Conservation (phyloP, 2,888 invertebrate species). For the Acrocyrtus sp. region DNA sequence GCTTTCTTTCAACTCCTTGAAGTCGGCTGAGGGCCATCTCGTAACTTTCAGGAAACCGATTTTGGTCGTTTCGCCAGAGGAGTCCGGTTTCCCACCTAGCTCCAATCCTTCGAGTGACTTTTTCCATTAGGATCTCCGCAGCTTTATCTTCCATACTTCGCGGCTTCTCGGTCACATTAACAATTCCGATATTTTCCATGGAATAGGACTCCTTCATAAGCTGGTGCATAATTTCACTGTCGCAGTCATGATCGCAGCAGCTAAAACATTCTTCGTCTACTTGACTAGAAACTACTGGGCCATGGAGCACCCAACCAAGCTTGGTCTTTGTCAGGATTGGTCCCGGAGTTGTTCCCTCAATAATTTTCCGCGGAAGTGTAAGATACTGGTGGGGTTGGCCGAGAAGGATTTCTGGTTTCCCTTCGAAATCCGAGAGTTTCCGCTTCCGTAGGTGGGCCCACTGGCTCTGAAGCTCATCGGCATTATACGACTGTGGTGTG, state of each 20-base stretch:
- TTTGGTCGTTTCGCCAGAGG: background rate
- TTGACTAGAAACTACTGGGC: background rate
- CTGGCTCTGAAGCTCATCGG: background rate
- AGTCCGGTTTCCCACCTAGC: conserved; percentile 12
- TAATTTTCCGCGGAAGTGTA: conserved; percentile 10
- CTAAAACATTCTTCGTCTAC: too few species aligned
- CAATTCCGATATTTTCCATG: conserved; percentile 8
- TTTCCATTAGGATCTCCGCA: conserved; percentile 2
- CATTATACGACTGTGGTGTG: background rate
- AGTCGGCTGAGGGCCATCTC: background rate
- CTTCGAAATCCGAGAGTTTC: background rate
- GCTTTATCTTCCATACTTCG: background rate
- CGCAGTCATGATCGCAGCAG: background rate
- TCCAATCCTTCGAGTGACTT: background rate
- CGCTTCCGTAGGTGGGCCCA: background rate
- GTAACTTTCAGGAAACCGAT: background rate
- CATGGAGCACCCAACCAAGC: conserved; percentile 32
- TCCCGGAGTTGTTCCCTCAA: background rate
- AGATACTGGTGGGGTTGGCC: conserved; percentile 18
- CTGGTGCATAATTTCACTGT: background rate
- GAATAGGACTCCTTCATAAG: conserved; percentile 13
- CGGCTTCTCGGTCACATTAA: background rate
- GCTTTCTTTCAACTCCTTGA: background rate
- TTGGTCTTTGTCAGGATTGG: conserved; percentile 11
- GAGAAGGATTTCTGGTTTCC: conserved; percentile 3